phyloP scores from a whole-genome alignment of 2,797 vertebrate genomes.

The Sparus aurata region DNA sequence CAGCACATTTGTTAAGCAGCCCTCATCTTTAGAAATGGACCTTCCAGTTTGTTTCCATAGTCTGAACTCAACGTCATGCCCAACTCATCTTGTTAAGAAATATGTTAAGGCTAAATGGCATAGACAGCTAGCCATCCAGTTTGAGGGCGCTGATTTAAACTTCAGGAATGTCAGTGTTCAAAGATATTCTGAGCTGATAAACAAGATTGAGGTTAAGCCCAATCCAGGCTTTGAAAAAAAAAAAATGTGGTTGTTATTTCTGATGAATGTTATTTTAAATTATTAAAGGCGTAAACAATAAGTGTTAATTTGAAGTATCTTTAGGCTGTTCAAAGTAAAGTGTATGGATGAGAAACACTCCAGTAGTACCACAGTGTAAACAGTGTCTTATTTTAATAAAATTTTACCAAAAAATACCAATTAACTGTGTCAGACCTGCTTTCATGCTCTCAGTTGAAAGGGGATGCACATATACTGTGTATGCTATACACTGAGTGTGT shows the following conservation, averaged over 20 bases:
- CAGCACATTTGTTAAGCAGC: not conserved
- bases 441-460: not conserved
- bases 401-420: not conserved
- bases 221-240: no score
- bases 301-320: not conserved
- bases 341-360: not conserved
- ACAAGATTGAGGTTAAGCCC: no score
- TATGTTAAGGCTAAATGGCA: not conserved
- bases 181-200: not conserved
- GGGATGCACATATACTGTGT: not conserved
- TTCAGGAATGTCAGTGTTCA: not conserved
- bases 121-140: not conserved
- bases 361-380: not conserved
- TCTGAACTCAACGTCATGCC: not conserved
- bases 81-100: not conserved
- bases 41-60: not conserved
- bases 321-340: not conserved
- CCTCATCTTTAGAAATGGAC: not conserved
- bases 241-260: no score
- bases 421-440: not conserved
- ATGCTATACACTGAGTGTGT: not conserved
- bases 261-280: no score
- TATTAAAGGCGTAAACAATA: not conserved
- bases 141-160: not conserved
- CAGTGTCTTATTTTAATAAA: not conserved